Evolutionary conservation across 2,888 invertebrate species (phyloP).

Genomic region (Torymus tubicola): DNA sequence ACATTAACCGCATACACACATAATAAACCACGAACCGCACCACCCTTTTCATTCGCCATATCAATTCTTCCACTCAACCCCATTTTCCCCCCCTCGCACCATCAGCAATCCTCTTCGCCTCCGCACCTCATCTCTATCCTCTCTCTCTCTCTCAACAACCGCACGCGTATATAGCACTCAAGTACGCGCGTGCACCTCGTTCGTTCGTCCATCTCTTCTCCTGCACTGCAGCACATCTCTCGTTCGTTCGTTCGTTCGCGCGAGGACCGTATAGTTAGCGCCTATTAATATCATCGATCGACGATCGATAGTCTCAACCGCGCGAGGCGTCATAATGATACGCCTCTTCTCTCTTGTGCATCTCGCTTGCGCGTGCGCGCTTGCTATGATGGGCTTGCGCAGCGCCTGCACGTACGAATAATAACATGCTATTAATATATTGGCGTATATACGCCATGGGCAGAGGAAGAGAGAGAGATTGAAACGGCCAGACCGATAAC

Average conservation of each 20-base stretch:
- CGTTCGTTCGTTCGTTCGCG: slow-evolving; percentile 60
- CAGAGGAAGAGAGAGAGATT: slow-evolving; percentile 25
- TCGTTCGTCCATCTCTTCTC: no score
- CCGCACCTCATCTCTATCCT: no score
- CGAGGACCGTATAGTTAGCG: slow-evolving; percentile 72
- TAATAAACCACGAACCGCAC: no score
- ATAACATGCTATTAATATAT: slow-evolving; percentile 68
- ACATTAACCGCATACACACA: no score
- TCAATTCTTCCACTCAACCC: no score
- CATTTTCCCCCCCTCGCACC: no score
- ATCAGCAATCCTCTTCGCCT: no score
- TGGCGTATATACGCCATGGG: slow-evolving; percentile 43
- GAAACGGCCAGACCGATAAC: slow-evolving; percentile 48
- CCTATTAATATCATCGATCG: slow-evolving; percentile 75
- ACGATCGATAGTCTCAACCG: slow-evolving; percentile 69
- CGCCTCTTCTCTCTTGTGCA: slow-evolving; percentile 7
- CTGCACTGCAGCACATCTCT: not conserved
- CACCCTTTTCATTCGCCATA: no score
- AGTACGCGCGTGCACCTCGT: no score
- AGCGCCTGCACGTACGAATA: slow-evolving; percentile 63
- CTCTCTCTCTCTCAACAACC: no score
- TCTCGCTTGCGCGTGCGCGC: not conserved
- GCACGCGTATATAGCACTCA: no score
- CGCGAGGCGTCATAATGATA: slow-evolving; percentile 74
- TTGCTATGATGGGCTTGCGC: not conserved